Base-by-base conservation (phyloP, 2,888 invertebrate species). In the Terebella lapidaria region DNA sequence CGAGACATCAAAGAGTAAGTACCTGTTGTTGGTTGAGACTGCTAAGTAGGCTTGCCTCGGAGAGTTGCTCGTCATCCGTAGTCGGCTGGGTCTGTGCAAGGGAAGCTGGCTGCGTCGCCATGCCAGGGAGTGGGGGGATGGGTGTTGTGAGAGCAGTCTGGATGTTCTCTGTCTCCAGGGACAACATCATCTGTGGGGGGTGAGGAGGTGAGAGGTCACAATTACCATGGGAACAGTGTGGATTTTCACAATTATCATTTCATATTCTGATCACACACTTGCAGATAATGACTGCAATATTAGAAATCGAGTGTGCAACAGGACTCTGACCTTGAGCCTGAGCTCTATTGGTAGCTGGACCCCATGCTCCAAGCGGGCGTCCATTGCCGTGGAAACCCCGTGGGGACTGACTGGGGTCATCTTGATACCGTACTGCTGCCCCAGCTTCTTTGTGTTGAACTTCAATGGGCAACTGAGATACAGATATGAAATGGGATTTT, bases 261-360 rank as follows among this genome's bases (percentile, higher is more conserved):
- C n/a, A n/a, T n/a, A n/a, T n/a, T n/a, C n/a, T n/a, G n/a, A n/a
- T n/a, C n/a, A n/a, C n/a, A n/a, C n/a, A n/a, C n/a, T n/a, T n/a
- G n/a, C n/a, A n/a, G n/a, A n/a, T n/a, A n/a, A n/a, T n/a, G n/a
- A n/a, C n/a, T n/a, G n/a, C n/a, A n/a, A n/a, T n/a, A n/a, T n/a
- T n/a, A n/a, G n/a, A n/a, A n/a, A n/a, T n/a, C n/a, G n/a, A n/a
- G n/a, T n/a, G n/a, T n/a, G n/a, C n/a, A 35, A 35, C 10, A 10
- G n/a, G n/a, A 35, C 42, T 10, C 10, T 35, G 10, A 74, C 75
- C 69, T 89, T 85, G 22, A 90, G 82, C 49, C 87, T 84, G 24
- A 91, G 87, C 78, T 92, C 92, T 20, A 90, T 87, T 58, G 86
- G 85, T 35, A 87, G 86, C 70, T 91, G 90, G 15, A 92, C 86